Percentiles rank a stretch among this genome's conserved stretches.
phyloP scores from a whole-genome alignment of 1,140 invertebrate species.

The Nylanderia fulva region DNA sequence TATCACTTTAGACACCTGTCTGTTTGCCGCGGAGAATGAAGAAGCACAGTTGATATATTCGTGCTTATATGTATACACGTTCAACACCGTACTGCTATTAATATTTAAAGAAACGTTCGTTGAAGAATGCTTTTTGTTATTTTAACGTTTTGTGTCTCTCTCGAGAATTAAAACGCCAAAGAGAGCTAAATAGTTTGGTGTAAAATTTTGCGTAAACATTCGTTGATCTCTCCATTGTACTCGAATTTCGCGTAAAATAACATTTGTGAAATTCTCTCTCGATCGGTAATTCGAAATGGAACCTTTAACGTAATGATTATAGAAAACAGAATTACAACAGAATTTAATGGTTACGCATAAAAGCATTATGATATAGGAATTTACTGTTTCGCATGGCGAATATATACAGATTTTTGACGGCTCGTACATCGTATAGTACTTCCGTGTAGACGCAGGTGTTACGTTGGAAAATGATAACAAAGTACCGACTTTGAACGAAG shows the following conservation, averaged over 20 bases:
- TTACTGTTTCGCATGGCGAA: neutral
- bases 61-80: neutral
- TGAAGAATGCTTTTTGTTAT: neutral
- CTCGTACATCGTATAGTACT: constrained; percentile 32
- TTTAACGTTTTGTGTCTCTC: constrained; percentile 26
- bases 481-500: constrained; percentile 56
- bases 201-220: neutral
- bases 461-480: constrained; percentile 49
- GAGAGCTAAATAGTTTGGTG: neutral
- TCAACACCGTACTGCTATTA: neutral
- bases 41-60: constrained; percentile 35
- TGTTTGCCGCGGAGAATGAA: constrained; percentile 61
- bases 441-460: constrained; percentile 40
- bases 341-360: neutral
- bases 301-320: neutral
- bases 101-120: neutral
- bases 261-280: neutral
- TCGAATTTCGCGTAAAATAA: neutral
- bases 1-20: constrained; percentile 70
- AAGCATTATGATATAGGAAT: neutral
- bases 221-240: neutral
- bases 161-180: neutral
- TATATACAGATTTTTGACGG: constrained; percentile 46
- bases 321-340: neutral
- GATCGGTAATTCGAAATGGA: neutral